These are phyloP conservation scores for Mystacornis crossleyi DNA, from an alignment of 2,113 vertebrate genomes.

Conservation along the genomic window DNA sequence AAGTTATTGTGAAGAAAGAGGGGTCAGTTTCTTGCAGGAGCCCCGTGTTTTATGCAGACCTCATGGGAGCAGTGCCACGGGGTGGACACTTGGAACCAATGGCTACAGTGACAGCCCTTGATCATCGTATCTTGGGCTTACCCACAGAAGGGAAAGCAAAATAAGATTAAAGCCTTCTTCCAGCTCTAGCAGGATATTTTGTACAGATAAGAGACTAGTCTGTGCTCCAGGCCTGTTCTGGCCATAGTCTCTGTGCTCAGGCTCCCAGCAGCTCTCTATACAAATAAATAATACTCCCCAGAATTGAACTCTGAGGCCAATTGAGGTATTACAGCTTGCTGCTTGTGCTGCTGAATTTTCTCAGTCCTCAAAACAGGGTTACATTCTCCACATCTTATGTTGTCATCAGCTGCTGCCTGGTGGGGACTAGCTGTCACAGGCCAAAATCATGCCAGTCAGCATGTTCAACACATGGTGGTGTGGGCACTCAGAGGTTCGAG, in stretches of 20 bases:
- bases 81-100: accelerated
- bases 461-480: neutral
- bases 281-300: neutral
- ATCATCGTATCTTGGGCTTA: neutral
- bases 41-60: accelerated
- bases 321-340: neutral
- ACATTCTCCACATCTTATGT: neutral
- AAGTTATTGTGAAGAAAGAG: neutral
- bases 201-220: neutral
- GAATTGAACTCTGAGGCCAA: neutral
- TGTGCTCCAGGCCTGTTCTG: neutral
- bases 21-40: neutral
- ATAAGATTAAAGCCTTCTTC: neutral
- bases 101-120: neutral
- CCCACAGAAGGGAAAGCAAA: neutral
- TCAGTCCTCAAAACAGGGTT: neutral
- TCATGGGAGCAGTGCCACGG: accelerated
- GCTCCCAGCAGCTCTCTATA: neutral
- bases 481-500: neutral
- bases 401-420: neutral
- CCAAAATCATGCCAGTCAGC: neutral
- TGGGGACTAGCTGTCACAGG: neutral
- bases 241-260: neutral
- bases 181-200: neutral
- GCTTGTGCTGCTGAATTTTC: neutral